These are phyloP conservation scores for Hydropotes inermis DNA, from an alignment of 2,113 vertebrate genomes.

Conservation along the genomic window DNA sequence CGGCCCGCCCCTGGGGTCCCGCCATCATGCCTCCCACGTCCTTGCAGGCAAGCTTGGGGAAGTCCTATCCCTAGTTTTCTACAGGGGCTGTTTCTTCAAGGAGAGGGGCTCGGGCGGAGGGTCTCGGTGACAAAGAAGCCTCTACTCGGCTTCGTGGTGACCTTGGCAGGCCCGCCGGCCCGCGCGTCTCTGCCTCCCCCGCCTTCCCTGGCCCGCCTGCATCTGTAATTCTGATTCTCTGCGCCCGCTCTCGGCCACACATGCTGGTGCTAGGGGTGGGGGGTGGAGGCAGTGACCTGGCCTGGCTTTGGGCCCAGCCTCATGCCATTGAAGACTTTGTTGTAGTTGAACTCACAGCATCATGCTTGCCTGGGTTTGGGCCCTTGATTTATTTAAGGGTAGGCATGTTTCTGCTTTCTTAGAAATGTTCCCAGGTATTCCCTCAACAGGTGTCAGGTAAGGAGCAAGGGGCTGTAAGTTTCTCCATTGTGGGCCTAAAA, in stretches of 20 bases:
- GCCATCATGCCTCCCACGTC: neutral
- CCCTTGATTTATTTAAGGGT: neutral
- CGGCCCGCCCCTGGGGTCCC: neutral
- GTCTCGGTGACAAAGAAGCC: neutral
- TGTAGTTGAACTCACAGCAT: neutral
- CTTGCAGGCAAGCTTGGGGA: neutral
- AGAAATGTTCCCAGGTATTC: neutral
- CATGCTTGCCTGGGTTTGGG: neutral
- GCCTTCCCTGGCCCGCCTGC: no score
- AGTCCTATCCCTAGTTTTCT: neutral
- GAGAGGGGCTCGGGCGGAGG: neutral
- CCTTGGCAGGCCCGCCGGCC: slow-evolving; percentile 48
- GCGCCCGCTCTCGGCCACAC: neutral
- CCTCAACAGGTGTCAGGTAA: slow-evolving; percentile 62
- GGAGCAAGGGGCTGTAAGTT: neutral
- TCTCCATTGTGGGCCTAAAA: neutral
- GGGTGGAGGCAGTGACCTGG: neutral
- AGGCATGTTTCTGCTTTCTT: neutral
- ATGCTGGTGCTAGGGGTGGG: no score
- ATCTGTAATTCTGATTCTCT: neutral
- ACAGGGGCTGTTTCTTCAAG: neutral
- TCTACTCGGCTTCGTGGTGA: neutral
- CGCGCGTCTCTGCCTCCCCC: neutral
- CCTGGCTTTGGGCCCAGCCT: neutral
- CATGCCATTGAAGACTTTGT: neutral